phyloP scores from a whole-genome alignment of 2,888 invertebrate genomes.

The Dryococelus australis region DNA sequence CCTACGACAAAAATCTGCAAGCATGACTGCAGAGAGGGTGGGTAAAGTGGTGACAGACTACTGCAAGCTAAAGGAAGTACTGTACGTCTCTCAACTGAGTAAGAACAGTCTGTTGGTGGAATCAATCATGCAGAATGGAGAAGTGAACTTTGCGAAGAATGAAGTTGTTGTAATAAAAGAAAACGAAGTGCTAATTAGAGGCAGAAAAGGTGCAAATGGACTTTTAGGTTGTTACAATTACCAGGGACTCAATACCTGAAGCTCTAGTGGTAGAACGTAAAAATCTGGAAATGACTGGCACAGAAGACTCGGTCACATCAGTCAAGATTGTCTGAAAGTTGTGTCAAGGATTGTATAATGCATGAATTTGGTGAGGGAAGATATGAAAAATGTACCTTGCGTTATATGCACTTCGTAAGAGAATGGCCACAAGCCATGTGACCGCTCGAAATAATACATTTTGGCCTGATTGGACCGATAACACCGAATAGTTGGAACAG shows the following conservation, averaged over 20 bases:
- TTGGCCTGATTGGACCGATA: background rate
- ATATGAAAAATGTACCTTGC: background rate
- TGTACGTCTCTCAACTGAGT: too few species aligned
- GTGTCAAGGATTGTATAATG: background rate
- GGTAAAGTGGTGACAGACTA: background rate
- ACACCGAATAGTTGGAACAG: background rate
- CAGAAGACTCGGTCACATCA: background rate
- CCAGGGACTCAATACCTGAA: background rate
- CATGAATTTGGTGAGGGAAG: background rate
- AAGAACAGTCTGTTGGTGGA: too few species aligned
- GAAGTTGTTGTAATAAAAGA: background rate
- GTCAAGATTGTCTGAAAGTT: background rate
- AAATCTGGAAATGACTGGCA: background rate
- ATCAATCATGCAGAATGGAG: too few species aligned
- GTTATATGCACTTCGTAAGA: background rate
- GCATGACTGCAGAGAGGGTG: background rate
- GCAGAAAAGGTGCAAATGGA: background rate
- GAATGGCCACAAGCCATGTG: background rate
- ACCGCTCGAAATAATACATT: background rate
- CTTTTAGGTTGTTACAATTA: background rate
- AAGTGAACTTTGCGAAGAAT: too few species aligned
- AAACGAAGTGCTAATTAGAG: background rate
- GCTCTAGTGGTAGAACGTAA: too few species aligned
- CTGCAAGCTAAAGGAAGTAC: background rate
- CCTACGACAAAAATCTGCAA: background rate